Evolutionary conservation across 2,113 vertebrate species (phyloP), one percentile per base, ranked within the genome.

Genomic region (Apaloderma vittatum): DNA sequence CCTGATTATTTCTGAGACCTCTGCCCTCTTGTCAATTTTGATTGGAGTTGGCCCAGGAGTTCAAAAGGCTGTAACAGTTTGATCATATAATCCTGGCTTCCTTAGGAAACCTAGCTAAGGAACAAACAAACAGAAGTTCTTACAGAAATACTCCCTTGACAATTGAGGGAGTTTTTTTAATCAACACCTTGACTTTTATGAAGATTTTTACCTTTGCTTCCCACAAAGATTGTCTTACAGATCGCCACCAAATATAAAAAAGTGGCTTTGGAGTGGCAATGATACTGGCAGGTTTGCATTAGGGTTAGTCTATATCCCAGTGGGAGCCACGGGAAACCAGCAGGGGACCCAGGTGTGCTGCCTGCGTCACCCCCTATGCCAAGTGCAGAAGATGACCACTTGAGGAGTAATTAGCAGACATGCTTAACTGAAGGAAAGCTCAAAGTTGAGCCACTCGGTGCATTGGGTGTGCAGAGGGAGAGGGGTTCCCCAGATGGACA

Each of bases 1-100:
- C 94, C 80, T 96, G 96, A 95, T 97, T 96, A 97, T 96, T 97
- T 96, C 96, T 96, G 91, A 96, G 96, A 97, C 96, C 95, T 97
- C 96, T 97, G 96, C 94, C 94, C 95, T 66, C 96, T 78, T 96
- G 96, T 97, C 96, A 97, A 94, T 93, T 97, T 87, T 96, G 93
- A 97, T 97, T 91, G 93, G 68, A 89, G 86, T 89, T 91, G 91
- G 93, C 80, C 84, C 80, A 54, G 80, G 61, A 96, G 95, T 97
- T 97, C 96, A 97, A 97, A 97, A 96, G 93, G 86, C 96, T 91
- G 80, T 75, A 97, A 72, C 52, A 87, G 94, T 96, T 96, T 97
- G 96, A 96, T 97, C 96, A 96, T 54, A 94, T 65, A 96, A 89
- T 96, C 80, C 93, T 34, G 45, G 87, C 84, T 96, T 97, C 96